A percentile compares a stretch with the other conserved stretches of the same genome.
Conservation (phyloP, 1,140 invertebrate species). For the Leptinotarsa defecta region DNA sequence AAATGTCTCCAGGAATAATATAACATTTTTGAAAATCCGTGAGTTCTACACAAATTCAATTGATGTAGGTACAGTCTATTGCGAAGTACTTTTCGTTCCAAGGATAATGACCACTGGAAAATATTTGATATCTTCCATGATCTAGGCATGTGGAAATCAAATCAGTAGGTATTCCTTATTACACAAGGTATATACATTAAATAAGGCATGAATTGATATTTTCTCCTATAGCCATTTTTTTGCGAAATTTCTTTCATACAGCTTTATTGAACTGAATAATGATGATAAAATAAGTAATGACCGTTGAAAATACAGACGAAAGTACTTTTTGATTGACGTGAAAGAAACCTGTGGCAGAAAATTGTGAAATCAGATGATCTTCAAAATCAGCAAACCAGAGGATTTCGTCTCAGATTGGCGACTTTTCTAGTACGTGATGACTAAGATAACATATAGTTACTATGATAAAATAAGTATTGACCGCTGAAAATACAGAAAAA, state of each 20-base stretch:
- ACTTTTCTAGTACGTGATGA: slow-evolving; percentile 13
- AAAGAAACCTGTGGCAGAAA: slow-evolving; percentile 32
- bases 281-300: slow-evolving; percentile 31
- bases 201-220: too few relatives aligned
- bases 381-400: slow-evolving; percentile 22
- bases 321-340: slow-evolving; percentile 32
- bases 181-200: too few relatives aligned
- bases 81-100: too few relatives aligned
- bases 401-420: slow-evolving; percentile 28
- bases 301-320: slow-evolving; percentile 20
- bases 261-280: slow-evolving; percentile 32
- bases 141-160: too few relatives aligned
- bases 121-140: too few relatives aligned
- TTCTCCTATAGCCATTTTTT: too few relatives aligned
- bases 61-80: background rate
- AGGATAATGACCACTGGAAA: too few relatives aligned
- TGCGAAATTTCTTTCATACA: background rate
- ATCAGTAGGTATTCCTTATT: too few relatives aligned
- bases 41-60: too few relatives aligned
- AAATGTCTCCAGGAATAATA: too few relatives aligned
- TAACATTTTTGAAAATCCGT: too few relatives aligned
- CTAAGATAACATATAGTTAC: slow-evolving; percentile 14
- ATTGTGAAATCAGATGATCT: slow-evolving; percentile 30
- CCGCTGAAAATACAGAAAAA: slow-evolving; percentile 20
- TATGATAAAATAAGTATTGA: slow-evolving; percentile 29